Base-by-base conservation (phyloP, 1,140 invertebrate genomes). In the Orius insidiosus region DNA sequence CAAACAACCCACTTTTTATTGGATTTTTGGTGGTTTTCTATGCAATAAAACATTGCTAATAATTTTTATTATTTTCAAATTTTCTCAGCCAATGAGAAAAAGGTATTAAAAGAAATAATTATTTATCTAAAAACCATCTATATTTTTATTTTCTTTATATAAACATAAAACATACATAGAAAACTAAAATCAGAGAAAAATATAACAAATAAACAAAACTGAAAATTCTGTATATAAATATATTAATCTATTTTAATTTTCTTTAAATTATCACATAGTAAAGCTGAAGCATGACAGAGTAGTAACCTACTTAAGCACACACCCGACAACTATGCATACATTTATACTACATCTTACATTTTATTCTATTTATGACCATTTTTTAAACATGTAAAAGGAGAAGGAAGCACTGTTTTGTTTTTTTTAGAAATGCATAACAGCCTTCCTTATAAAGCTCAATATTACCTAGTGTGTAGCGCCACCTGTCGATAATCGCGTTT, bases 381-480 rank as follows among this genome's bases (percentile, higher is more conserved):
- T 24, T 24, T 24, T 10, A 14, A 30, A 18, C 16, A 30, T 42
- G 13, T 42, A 24, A 3, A 42, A 6, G 30, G 11, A 46, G 45
- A 46, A 46, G 45, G 45, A 46, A 46, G 45, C 45, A 46, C 45
- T 46, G 45, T 46, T 46, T 36, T 46, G 34, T 35, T 36, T 24
- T 24, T 24, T 24, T 24, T 46, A 16, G 11, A 46, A 35, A 37
- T 36, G n/a, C 34, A 35, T 31, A 46, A 46, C 45, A 46, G 45
- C 45, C 45, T 46, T 46, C 45, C 34, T 24, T 6, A 38, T 46
- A 46, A 46, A 46, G 45, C 45, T 46, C 45, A 46, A 46, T 46
- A 46, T 46, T 46, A 46, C 45, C 45, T 46, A 46, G 33, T 35
- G n/a, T n/a, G 24, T 24, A 24, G 24, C 24, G 24, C 24, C 24